Evolutionary conservation across 2,888 invertebrate genomes (phyloP).

Genomic region (Erynnis tages): DNA sequence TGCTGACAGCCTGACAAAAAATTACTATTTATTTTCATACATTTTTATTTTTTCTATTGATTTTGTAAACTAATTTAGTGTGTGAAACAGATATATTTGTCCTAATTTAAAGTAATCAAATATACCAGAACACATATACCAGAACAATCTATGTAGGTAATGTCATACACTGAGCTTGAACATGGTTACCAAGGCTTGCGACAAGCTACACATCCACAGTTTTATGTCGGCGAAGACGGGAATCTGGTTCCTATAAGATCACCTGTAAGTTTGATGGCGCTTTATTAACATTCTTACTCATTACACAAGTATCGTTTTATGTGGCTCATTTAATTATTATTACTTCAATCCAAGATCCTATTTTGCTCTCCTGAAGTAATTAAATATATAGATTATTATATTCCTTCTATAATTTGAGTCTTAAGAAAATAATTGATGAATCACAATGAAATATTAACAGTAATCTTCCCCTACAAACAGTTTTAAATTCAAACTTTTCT

Average conservation of each 20-base stretch:
- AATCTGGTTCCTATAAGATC: constrained; percentile 81
- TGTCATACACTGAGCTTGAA: constrained; percentile 96
- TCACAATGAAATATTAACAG: too few species aligned
- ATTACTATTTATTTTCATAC: neutral
- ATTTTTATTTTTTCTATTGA: constrained; percentile 5
- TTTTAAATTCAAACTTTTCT: too few species aligned
- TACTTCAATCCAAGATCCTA: too few species aligned
- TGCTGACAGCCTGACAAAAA: neutral
- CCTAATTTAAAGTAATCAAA: constrained; percentile 2
- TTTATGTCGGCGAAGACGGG: constrained; percentile 87
- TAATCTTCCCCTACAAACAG: too few species aligned
- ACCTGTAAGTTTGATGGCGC: constrained; percentile 75
- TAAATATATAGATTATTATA: too few species aligned
- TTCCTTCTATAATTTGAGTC: too few species aligned
- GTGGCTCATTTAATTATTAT: too few species aligned
- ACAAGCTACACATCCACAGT: constrained; percentile 85
- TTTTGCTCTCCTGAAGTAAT: too few species aligned
- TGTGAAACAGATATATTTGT: constrained; percentile 14
- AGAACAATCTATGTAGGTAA: constrained; percentile 70
- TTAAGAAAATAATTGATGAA: too few species aligned
- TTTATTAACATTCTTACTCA: neutral
- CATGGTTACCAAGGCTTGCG: constrained; percentile 94
- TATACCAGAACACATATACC: constrained; percentile 17
- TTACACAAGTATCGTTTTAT: too few species aligned
- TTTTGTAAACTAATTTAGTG: constrained; percentile 16